Base-by-base conservation (phyloP, 2,888 invertebrate genomes). In the Cheilosia grossa region DNA sequence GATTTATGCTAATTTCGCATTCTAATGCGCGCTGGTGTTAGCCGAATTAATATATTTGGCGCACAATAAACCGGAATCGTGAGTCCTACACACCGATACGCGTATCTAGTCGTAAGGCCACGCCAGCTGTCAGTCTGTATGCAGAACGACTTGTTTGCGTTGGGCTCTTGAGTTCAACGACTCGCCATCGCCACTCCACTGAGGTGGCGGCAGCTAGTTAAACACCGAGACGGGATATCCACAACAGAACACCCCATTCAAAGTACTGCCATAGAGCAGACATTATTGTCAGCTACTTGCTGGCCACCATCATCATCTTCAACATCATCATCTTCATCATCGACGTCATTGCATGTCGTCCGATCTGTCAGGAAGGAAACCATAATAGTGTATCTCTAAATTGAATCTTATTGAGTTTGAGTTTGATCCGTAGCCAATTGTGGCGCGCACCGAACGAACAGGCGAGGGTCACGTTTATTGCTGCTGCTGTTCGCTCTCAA, bases 341-440 rank as follows among this genome's bases (percentile, higher is more conserved):
- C 42, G 19, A n/a, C 15, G 15, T 63, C 61, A 42, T 44, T n/a
- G 30, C 30, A 59, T 24, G 33, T 33, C 42, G 53, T 40, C 54
- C 54, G 30, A 54, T 81, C 61, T 77, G 54, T 61, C 77, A 82
- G 40, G 64, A 66, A 54, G 47, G 83, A 80, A 83, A 70, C 83
- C 83, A 74, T 83, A 80, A 69, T 66, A 83, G 80, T 81, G 85
- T 85, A 81, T 85, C 85, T 81, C 54, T 72, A 81, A 85, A 85
- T 85, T 85, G 85, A 85, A 81, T 81, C 81, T 85, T 75, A 85
- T 85, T 85, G 75, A 85, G 54, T 77, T 85, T 64, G 81, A 85
- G 54, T 77, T 85, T 59, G 81, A 85, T 81, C 75, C 81, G 85
- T 77, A 75, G 80, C 85, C 85, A 81, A 85, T 85, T 81, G 85